A percentile compares a stretch with the other conserved stretches of the same genome.
Evolutionary conservation across 2,797 vertebrate genomes (phyloP).

Genomic region (Meriones psammophilus): DNA sequence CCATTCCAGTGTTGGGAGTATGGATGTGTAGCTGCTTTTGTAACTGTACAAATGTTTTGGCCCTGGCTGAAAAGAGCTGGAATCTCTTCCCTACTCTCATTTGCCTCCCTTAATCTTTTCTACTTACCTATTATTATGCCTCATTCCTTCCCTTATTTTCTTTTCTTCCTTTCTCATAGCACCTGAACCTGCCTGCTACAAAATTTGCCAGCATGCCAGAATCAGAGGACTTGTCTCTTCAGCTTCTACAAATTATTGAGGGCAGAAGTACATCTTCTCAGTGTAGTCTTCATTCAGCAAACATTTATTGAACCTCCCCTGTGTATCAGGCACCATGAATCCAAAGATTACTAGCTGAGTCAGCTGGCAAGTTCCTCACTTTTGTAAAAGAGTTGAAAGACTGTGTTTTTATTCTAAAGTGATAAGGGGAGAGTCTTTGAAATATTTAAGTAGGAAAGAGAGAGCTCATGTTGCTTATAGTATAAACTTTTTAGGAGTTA

Average conservation of each 20-base stretch:
- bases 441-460: slow-evolving; percentile 28
- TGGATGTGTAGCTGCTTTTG: not conserved
- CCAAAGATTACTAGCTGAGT: not conserved
- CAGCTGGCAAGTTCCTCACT: not conserved
- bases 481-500: not conserved
- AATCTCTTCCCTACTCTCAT: not conserved
- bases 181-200: not conserved
- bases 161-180: not conserved
- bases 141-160: not conserved
- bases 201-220: not conserved
- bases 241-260: not conserved
- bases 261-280: not conserved
- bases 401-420: slow-evolving; percentile 11
- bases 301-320: not conserved
- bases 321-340: not conserved
- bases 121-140: not conserved
- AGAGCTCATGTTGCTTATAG: not conserved
- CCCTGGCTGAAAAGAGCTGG: not conserved
- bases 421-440: slow-evolving; percentile 11
- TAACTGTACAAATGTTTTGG: not conserved
- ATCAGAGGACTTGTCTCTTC: not conserved
- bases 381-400: slow-evolving; percentile 41
- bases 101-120: not conserved
- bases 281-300: not conserved
- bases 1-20: not conserved